phyloP scores from a whole-genome alignment of 1,140 invertebrate genomes.

The Drosophila bocki region DNA sequence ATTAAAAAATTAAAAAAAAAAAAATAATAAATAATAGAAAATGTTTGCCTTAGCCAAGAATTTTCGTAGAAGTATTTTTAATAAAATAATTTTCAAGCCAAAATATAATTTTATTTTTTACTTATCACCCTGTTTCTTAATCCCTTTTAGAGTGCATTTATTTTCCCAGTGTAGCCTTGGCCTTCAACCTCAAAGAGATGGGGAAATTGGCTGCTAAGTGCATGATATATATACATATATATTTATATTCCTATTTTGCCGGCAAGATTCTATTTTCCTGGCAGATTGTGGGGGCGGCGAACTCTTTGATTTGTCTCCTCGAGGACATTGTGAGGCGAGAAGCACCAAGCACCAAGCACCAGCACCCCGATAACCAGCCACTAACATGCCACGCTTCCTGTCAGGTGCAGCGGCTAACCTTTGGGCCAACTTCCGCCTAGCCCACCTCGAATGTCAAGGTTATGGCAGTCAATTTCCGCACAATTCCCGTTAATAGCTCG shows the following conservation, averaged over 20 bases:
- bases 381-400: background rate
- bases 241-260: background rate
- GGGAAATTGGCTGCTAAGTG: background rate
- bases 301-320: conserved; percentile 13
- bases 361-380: background rate
- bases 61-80: accelerated
- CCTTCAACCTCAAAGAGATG: background rate
- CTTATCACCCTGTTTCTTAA: too few relatives aligned
- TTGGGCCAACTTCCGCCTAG: background rate
- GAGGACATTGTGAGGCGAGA: background rate
- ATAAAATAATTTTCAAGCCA: background rate
- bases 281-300: conserved; percentile 2
- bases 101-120: too few relatives aligned
- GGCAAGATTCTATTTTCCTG: conserved; percentile 8
- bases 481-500: background rate
- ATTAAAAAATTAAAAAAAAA: background rate
- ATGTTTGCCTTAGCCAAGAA: background rate
- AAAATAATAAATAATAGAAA: background rate
- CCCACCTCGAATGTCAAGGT: conserved; percentile 5
- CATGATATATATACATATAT: background rate
- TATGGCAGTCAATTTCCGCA: too few relatives aligned
- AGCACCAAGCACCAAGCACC: background rate
- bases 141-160: background rate
- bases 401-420: conserved; percentile 5
- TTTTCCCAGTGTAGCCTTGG: background rate